These are phyloP conservation scores for Meriones psammophilus DNA, from an alignment of 2,797 vertebrate genomes.

Conservation along the genomic window DNA sequence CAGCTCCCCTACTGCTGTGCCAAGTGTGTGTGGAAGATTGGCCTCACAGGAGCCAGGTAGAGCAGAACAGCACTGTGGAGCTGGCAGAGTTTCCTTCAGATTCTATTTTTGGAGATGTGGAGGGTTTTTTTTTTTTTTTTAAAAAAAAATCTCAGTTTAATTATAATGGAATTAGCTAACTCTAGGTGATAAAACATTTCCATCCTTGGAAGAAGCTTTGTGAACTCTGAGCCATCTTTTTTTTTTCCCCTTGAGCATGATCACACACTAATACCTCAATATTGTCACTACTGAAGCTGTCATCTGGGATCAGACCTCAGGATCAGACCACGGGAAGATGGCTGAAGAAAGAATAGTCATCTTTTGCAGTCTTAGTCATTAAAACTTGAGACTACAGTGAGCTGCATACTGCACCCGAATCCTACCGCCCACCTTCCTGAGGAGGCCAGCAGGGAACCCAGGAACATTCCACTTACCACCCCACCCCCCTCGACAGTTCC, in stretches of 20 bases:
- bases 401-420: too few relatives aligned
- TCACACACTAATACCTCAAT: background rate
- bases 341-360: background rate
- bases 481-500: too few relatives aligned
- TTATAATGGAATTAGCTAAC: conserved; percentile 68
- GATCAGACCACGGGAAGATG: fast-evolving
- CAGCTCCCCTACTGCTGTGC: background rate
- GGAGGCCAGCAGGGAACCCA: too few relatives aligned
- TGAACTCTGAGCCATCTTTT: background rate
- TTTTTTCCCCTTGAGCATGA: background rate
- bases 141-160: conserved; percentile 60
- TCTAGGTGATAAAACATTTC: conserved; percentile 14
- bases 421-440: too few relatives aligned
- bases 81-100: conserved; percentile 73
- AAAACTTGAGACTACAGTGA: background rate
- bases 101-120: conserved; percentile 75
- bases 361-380: background rate
- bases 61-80: conserved; percentile 59
- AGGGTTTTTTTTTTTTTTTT: background rate
- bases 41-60: conserved; percentile 59
- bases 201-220: background rate
- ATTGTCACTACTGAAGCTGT: background rate
- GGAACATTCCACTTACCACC: too few relatives aligned
- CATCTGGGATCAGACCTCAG: background rate
- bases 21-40: conserved; percentile 52